Evolutionary conservation across 2,797 vertebrate species (phyloP).

Genomic region (Cetoscarus ocellatus): DNA sequence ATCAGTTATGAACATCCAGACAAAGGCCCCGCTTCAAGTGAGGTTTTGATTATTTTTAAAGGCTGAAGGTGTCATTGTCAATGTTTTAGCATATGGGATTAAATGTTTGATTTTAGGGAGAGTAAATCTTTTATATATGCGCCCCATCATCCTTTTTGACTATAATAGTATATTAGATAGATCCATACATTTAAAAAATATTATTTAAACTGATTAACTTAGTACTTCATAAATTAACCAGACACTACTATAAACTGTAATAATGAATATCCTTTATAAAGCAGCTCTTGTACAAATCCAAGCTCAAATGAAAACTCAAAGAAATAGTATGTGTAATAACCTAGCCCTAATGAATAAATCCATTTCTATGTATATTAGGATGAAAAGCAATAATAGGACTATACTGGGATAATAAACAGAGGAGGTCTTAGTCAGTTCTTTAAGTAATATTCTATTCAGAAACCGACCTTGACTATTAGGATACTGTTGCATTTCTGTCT

Average conservation of each 20-base stretch:
- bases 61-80: constrained; percentile 63
- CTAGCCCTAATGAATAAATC: constrained; percentile 63
- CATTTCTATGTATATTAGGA: constrained; percentile 78
- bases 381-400: constrained; percentile 85
- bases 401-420: constrained; percentile 71
- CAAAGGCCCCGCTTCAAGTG: constrained; percentile 64
- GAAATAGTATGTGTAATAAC: constrained; percentile 68
- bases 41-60: constrained; percentile 73
- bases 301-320: constrained; percentile 52
- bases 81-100: constrained; percentile 63
- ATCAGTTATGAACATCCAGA: constrained; percentile 59
- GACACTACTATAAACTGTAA: constrained; percentile 75
- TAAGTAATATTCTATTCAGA: constrained; percentile 66
- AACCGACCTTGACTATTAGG: constrained; percentile 60
- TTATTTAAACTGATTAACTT: constrained; percentile 80
- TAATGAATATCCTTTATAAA: constrained; percentile 75
- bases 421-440: constrained; percentile 61
- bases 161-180: constrained; percentile 80
- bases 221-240: constrained; percentile 78
- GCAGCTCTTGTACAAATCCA: constrained; percentile 71
- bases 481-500: constrained; percentile 53
- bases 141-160: constrained; percentile 66
- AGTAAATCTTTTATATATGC: constrained; percentile 74
- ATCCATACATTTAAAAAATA: constrained; percentile 79
- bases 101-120: constrained; percentile 66